A percentile compares a stretch with the other conserved stretches of the same genome.
phyloP scores from a whole-genome alignment of 2,888 invertebrate genomes.

The Helleia helle region DNA sequence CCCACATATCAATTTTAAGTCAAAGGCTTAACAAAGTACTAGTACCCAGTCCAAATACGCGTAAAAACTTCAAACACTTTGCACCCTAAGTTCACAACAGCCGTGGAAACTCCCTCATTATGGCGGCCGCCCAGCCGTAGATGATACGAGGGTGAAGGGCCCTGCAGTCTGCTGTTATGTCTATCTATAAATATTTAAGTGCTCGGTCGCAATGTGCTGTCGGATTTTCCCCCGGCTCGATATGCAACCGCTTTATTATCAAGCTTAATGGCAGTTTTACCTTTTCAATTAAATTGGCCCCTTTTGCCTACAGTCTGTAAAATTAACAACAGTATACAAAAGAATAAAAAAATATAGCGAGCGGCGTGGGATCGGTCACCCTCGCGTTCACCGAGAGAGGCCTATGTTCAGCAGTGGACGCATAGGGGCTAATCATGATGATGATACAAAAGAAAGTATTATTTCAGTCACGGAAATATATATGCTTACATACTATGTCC shows the following conservation, averaged over 20 bases:
- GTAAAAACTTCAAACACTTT: slow-evolving; percentile 66
- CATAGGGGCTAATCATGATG: too few relatives aligned
- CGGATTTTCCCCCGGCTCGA: slow-evolving; percentile 9
- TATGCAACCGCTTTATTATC: slow-evolving; percentile 21
- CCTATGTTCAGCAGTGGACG: too few relatives aligned
- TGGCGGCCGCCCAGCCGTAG: slow-evolving; percentile 53
- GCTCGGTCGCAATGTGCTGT: slow-evolving; percentile 15
- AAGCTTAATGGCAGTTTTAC: slow-evolving; percentile 11
- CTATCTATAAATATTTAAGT: slow-evolving; percentile 18
- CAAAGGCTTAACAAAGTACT: slow-evolving; percentile 11
- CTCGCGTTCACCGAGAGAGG: too few relatives aligned
- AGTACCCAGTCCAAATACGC: slow-evolving; percentile 43
- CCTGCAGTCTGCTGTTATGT: slow-evolving; percentile 17
- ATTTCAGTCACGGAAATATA: too few relatives aligned
- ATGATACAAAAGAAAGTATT: too few relatives aligned
- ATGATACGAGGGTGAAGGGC: slow-evolving; percentile 39
- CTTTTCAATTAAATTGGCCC: slow-evolving; percentile 3
- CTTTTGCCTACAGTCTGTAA: too few relatives aligned
- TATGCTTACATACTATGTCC: too few relatives aligned
- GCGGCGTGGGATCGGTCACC: too few relatives aligned
- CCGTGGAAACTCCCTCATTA: slow-evolving; percentile 61
- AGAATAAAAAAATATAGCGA: too few relatives aligned
- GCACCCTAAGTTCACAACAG: slow-evolving; percentile 44
- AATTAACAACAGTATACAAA: too few relatives aligned
- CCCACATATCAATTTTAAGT: neutral